Percentiles rank a stretch among this genome's conserved stretches.
These are phyloP conservation scores for Drosophila stalkeri DNA, from an alignment of 2,888 invertebrate species.

Conservation along the genomic window DNA sequence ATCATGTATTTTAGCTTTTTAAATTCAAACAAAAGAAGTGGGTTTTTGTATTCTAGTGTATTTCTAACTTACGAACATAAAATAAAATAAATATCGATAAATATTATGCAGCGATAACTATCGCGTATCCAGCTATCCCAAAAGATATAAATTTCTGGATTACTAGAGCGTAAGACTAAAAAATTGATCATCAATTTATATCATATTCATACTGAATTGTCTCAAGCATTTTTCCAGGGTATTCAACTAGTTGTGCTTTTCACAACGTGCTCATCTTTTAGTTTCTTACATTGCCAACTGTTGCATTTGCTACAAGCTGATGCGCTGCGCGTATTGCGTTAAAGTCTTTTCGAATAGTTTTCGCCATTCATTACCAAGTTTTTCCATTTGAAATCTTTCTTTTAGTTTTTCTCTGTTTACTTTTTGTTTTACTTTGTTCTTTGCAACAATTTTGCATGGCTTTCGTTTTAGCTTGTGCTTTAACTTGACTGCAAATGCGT, in stretches of 20 bases:
- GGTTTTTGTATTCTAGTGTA: too few relatives aligned
- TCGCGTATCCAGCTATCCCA: background rate
- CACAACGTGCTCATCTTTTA: background rate
- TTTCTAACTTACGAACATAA: background rate
- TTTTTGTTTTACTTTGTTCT: constrained; percentile 26
- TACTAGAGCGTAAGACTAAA: too few relatives aligned
- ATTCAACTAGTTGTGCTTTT: background rate
- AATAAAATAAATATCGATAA: too few relatives aligned
- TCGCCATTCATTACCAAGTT: constrained; percentile 26
- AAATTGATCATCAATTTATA: background rate
- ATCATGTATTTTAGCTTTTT: too few relatives aligned
- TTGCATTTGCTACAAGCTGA: constrained; percentile 39
- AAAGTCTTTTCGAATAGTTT: constrained; percentile 24
- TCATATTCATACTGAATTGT: too few relatives aligned
- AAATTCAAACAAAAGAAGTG: too few relatives aligned
- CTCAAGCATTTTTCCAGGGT: background rate
- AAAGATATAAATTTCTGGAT: background rate
- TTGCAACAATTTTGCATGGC: constrained; percentile 45
- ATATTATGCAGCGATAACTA: background rate
- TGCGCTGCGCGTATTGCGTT: constrained; percentile 18
- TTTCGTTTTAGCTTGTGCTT: constrained; percentile 13
- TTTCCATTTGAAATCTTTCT: constrained; percentile 17
- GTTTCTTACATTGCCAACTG: constrained; percentile 25
- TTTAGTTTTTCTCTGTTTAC: constrained; percentile 7
- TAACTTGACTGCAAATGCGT: constrained; percentile 16